These are phyloP conservation scores for Diceros bicornis DNA, from an alignment of 2,797 vertebrate species.

Conservation along the genomic window DNA sequence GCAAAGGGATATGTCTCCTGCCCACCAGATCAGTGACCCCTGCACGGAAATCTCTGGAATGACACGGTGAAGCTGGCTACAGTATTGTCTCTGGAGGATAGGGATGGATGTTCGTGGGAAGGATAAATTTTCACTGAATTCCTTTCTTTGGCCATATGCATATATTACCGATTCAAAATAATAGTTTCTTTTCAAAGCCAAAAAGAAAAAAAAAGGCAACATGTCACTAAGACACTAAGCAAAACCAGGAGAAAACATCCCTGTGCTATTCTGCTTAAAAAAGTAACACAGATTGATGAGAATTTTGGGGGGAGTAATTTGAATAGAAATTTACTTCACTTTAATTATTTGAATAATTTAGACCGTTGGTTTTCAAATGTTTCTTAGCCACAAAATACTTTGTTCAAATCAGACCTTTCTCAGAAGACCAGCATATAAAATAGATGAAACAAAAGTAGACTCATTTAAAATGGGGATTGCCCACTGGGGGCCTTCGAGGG, in stretches of 20 bases:
- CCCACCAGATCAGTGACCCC: background rate
- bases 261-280: background rate
- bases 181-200: background rate
- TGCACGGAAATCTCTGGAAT: background rate
- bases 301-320: background rate
- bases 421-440: constrained; percentile 8
- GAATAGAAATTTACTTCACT: background rate
- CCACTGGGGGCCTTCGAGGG: background rate
- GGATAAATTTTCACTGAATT: background rate
- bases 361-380: constrained; percentile 40
- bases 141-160: background rate
- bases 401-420: constrained; percentile 32
- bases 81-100: background rate
- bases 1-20: background rate
- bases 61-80: background rate
- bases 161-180: background rate
- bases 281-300: background rate
- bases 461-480: background rate
- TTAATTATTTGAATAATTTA: constrained; percentile 49
- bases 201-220: background rate
- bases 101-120: background rate
- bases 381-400: constrained; percentile 53
- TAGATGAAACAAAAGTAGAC: background rate
- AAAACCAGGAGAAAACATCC: background rate
- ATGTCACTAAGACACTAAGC: background rate